A percentile compares a stretch with the other conserved stretches of the same genome.
These are phyloP conservation scores for Vicugna pacos DNA, from an alignment of 2,113 vertebrate species.

Conservation along the genomic window DNA sequence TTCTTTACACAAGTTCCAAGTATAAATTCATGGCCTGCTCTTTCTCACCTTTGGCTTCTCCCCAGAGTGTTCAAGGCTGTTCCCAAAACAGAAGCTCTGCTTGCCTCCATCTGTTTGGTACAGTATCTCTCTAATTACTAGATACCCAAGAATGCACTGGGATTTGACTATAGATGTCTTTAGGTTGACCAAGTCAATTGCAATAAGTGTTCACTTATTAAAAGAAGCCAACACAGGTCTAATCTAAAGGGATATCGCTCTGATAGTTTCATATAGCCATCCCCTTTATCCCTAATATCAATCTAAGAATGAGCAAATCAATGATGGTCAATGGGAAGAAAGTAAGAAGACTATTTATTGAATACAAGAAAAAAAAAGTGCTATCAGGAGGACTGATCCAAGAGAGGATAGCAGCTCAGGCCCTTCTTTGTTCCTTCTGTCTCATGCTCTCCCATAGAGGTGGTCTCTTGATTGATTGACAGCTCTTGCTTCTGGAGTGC, in stretches of 20 bases:
- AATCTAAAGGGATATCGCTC: not conserved
- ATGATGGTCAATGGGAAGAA: not conserved
- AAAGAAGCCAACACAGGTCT: not conserved
- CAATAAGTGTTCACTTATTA: not conserved
- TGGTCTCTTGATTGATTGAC: too few species aligned
- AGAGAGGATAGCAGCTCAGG: too few species aligned
- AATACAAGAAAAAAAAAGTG: not conserved
- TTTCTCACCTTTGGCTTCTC: slow-evolving; percentile 39
- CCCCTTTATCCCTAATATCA: not conserved
- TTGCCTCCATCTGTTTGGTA: not conserved
- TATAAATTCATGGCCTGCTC: not conserved
- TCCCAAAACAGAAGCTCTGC: slow-evolving; percentile 16
- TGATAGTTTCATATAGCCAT: not conserved
- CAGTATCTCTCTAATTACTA: not conserved
- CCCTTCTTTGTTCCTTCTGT: too few species aligned
- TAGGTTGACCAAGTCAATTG: not conserved
- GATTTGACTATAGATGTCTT: not conserved
- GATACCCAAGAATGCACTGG: not conserved
- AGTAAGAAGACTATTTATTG: not conserved
- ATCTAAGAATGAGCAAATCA: not conserved
- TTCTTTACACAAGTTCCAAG: slow-evolving; percentile 55
- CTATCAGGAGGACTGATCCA: too few species aligned
- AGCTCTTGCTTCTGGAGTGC: too few species aligned
- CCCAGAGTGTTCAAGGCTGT: slow-evolving; percentile 24
- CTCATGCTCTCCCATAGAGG: too few species aligned